phyloP scores from a whole-genome alignment of 1,140 invertebrate genomes.

The Palaemon carinicauda region DNA sequence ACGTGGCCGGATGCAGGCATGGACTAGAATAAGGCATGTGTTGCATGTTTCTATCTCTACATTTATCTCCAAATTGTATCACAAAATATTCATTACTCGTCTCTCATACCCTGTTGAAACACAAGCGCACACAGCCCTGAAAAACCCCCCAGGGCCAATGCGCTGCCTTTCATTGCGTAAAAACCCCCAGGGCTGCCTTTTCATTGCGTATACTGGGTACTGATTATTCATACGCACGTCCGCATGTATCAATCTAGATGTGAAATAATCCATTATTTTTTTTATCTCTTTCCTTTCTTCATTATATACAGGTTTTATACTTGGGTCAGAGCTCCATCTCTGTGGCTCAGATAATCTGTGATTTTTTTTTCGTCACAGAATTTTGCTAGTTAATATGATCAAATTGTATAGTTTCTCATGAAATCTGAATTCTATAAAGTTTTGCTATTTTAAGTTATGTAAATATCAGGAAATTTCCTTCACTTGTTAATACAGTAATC shows the following conservation, averaged over 20 bases:
- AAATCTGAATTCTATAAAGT: too few relatives aligned
- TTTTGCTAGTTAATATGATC: not conserved
- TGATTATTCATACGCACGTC: conserved; percentile 30
- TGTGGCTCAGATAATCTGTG: not conserved
- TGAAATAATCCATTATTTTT: conserved; percentile 7
- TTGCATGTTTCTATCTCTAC: not conserved
- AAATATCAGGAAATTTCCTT: too few relatives aligned
- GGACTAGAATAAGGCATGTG: conserved; percentile 38
- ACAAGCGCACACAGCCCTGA: not conserved
- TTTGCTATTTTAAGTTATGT: too few relatives aligned
- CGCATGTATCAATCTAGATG: conserved; percentile 47
- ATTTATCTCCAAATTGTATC: not conserved
- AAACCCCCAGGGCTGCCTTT: too few relatives aligned
- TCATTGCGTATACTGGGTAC: not conserved
- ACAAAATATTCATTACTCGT: not conserved
- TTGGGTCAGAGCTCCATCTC: not conserved
- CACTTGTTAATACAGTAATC: too few relatives aligned
- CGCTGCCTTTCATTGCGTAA: too few relatives aligned
- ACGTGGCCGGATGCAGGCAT: conserved; percentile 52
- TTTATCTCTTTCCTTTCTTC: not conserved
- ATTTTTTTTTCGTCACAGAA: not conserved
- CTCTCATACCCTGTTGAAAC: not conserved
- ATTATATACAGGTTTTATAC: not conserved
- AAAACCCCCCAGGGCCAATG: not conserved
- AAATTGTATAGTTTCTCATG: too few relatives aligned